These are phyloP conservation scores for Tenthredo mesomela DNA, from an alignment of 2,888 invertebrate species.

Conservation along the genomic window DNA sequence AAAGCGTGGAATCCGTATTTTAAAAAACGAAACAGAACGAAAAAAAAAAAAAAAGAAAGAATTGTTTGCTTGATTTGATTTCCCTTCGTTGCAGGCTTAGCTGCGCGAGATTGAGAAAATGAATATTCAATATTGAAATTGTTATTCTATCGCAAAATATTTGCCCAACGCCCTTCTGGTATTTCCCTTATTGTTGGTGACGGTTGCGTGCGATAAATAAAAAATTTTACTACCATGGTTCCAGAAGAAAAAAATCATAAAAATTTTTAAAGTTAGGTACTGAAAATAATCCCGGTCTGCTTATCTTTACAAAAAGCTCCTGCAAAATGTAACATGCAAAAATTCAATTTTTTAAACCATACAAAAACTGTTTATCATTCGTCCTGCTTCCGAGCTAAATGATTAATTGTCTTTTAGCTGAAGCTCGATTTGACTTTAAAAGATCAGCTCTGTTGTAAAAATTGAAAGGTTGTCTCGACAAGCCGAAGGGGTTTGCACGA, in stretches of 20 bases:
- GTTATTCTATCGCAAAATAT: slow-evolving; percentile 46
- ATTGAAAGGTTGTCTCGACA: slow-evolving; percentile 26
- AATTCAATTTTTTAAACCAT: slow-evolving; percentile 25
- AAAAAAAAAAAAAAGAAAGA: background rate
- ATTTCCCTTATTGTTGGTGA: slow-evolving; percentile 33
- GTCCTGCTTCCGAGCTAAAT: background rate
- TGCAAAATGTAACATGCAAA: background rate
- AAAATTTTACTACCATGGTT: background rate
- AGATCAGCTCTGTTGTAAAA: background rate
- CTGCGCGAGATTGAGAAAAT: slow-evolving; percentile 25
- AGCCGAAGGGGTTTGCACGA: background rate
- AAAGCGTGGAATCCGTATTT: background rate
- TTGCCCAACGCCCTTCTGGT: slow-evolving; percentile 2
- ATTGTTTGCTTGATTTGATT: slow-evolving; percentile 45
- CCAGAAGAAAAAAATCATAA: background rate
- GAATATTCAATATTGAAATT: slow-evolving; percentile 50
- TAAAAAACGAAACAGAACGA: background rate
- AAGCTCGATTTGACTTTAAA: slow-evolving; percentile 34
- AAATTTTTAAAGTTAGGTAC: background rate
- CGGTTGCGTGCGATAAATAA: slow-evolving; percentile 8
- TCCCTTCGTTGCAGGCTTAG: slow-evolving; percentile 1
- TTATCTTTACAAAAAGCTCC: slow-evolving; percentile 19
- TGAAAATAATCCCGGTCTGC: background rate
- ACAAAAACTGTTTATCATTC: background rate
- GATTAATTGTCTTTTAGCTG: slow-evolving; percentile 11